phyloP scores from a whole-genome alignment of 2,797 vertebrate genomes.

The Anas bernieri region DNA sequence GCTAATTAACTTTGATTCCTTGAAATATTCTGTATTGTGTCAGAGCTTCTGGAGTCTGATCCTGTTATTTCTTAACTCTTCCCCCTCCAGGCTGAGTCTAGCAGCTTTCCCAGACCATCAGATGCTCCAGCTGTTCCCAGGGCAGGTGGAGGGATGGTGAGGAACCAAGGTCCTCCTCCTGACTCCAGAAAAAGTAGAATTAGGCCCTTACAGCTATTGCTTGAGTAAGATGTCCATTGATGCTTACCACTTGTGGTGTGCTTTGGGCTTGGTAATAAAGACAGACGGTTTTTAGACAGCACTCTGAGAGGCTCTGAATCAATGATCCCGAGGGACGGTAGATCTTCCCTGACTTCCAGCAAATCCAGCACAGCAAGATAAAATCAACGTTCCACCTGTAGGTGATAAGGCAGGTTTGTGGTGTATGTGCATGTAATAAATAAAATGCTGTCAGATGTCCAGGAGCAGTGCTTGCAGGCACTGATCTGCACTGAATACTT shows the following conservation, averaged over 20 bases:
- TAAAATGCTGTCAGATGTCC: background rate
- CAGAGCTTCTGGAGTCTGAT: background rate
- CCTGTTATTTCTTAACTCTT: background rate
- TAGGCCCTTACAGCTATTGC: background rate
- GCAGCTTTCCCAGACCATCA: background rate
- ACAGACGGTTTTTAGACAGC: background rate
- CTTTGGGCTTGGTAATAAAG: background rate
- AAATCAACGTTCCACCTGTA: background rate
- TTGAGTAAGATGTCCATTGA: background rate
- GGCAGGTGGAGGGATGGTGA: background rate
- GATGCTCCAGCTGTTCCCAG: background rate
- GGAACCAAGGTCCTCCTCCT: background rate
- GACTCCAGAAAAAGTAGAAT: background rate
- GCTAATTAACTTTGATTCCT: background rate
- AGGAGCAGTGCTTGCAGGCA: background rate
- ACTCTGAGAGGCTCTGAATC: background rate
- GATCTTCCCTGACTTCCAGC: background rate
- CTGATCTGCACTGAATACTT: background rate
- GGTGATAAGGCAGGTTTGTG: background rate
- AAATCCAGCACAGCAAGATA: background rate
- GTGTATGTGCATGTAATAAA: background rate
- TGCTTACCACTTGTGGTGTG: background rate
- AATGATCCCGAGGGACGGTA: background rate
- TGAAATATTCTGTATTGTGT: background rate
- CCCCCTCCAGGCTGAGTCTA: background rate